These are phyloP conservation scores for Caenorhabditis brenneri DNA, from an alignment of 1,140 invertebrate genomes.

Conservation along the genomic window DNA sequence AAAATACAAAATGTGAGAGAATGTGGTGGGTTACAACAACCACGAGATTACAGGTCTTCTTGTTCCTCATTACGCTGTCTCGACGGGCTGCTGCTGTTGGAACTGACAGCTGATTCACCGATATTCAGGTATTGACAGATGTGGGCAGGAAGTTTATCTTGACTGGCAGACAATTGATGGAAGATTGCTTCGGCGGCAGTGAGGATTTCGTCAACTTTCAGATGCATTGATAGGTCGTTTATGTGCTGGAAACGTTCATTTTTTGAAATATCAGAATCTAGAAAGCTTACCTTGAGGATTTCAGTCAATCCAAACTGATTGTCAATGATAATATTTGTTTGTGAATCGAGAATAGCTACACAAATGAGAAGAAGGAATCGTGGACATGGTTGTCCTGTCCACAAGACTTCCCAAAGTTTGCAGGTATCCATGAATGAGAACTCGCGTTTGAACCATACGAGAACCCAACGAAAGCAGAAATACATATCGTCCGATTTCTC, in stretches of 20 bases:
- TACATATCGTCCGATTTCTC: slow-evolving; percentile 97
- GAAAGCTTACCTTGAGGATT: slow-evolving; percentile 83
- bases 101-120: slow-evolving; percentile 18
- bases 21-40: too few relatives aligned
- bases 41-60: not conserved
- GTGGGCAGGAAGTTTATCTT: slow-evolving; percentile 68
- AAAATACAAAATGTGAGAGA: not conserved
- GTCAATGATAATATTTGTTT: slow-evolving; percentile 84
- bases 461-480: slow-evolving; percentile 89
- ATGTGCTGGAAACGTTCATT: slow-evolving; percentile 85
- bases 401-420: slow-evolving; percentile 74
- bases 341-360: slow-evolving; percentile 86
- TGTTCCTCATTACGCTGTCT: too few relatives aligned
- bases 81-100: slow-evolving; percentile 7
- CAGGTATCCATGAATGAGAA: slow-evolving; percentile 75
- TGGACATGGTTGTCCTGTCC: slow-evolving; percentile 79
- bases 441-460: slow-evolving; percentile 77
- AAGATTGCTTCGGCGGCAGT: slow-evolving; percentile 86
- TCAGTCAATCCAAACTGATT: slow-evolving; percentile 91
- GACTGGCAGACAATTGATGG: slow-evolving; percentile 68
- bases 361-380: slow-evolving; percentile 92
- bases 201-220: slow-evolving; percentile 82
- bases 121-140: slow-evolving; percentile 58
- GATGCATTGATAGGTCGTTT: slow-evolving; percentile 85
- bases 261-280: slow-evolving; percentile 55